Evolutionary conservation across 2,888 invertebrate genomes (phyloP), one percentile per base, ranked within the genome.

Genomic region (Lapara coniferarum): DNA sequence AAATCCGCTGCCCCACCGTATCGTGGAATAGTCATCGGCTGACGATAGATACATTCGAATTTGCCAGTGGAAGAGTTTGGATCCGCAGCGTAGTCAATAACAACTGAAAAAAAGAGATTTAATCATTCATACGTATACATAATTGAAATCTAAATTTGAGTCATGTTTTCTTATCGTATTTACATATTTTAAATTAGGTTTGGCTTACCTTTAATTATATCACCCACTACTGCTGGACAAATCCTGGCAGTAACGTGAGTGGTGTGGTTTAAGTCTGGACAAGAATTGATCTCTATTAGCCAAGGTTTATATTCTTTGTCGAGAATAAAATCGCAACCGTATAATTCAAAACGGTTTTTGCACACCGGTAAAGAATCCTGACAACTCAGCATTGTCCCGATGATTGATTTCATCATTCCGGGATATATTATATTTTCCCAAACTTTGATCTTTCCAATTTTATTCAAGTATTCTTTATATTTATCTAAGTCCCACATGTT

Each of bases 231-330:
- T 77, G 95, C 95, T 4, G 97, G 95, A 85, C 98, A 98, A 84
- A 98, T 95, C 75, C 95, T 95, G 0, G 97, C 96, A 0, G 98
- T 98, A 13, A 98, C 96, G 70, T 95, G 95, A 0, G 98, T 98
- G 44, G 97, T 98, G 30, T 96, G 94, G 72, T 95, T 94, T 89
- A 98, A 95, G 87, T 98, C 97, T 0, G 98, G 98, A 82, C 96
- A 96, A 2, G 97, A 97, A 92, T 99, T 98, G 75, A 98, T 98
- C 93, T 99, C 98, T 78, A 99, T 97, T 72, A 98, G 90, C 96
- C 98, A 98, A 0, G 98, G 98, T 73, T 96, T 95, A 78, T 96
- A 97, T 79, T 97, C 96, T 80, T 98, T 96, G 70, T 97, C 97
- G 53, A 98, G 87, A 94, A 98, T 96, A 85, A 98, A 98, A 90